Conservation (phyloP, 2,113 vertebrate species). For the Otolemur garnettii region DNA sequence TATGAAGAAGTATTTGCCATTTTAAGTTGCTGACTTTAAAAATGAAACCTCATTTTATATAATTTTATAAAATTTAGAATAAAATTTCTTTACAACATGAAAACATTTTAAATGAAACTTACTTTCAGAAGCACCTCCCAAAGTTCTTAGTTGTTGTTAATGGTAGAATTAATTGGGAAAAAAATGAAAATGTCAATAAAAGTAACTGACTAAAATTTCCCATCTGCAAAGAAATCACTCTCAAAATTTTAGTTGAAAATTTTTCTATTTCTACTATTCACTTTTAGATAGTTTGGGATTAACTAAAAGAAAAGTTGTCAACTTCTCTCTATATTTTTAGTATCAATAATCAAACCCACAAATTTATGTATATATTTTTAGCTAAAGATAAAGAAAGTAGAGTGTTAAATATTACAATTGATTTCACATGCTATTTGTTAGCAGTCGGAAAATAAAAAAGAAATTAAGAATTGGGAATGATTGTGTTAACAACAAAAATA, state of each 20-base stretch:
- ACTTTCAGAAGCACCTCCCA: neutral
- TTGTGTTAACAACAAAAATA: neutral
- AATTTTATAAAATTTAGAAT: neutral
- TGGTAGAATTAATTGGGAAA: neutral
- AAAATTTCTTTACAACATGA: neutral
- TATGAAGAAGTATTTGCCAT: neutral
- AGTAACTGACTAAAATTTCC: neutral
- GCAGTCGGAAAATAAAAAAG: neutral
- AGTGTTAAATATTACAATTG: neutral
- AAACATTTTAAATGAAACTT: slow-evolving; percentile 10
- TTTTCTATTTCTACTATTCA: neutral
- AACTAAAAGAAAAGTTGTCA: neutral
- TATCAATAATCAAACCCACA: neutral
- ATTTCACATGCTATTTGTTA: neutral
- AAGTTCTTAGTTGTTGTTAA: neutral
- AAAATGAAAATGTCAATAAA: neutral
- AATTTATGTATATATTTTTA: neutral
- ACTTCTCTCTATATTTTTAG: neutral
- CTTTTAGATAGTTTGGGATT: neutral
- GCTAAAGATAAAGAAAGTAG: neutral
- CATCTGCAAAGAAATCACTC: neutral
- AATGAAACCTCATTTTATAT: neutral
- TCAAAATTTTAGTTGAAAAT: neutral
- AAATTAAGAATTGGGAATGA: neutral
- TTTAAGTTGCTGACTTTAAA: neutral